These are phyloP conservation scores for Metellina segmentata DNA, from an alignment of 2,888 invertebrate genomes.

Conservation along the genomic window DNA sequence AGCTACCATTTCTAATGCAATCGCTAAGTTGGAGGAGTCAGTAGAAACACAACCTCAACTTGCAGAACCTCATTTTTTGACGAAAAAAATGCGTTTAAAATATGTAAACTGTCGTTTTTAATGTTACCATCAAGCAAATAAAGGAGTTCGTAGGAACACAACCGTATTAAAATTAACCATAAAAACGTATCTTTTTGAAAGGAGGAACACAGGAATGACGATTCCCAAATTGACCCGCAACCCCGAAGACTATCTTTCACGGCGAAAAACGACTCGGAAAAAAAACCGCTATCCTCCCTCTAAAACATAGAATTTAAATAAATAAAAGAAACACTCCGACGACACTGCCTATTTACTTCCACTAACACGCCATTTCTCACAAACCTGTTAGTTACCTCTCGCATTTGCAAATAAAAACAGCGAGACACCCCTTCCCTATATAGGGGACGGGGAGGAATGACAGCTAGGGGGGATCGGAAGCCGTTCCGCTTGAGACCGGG, in stretches of 20 bases:
- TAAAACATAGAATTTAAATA: constrained; percentile 28
- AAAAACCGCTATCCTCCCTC: not conserved
- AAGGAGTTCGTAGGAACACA: not conserved
- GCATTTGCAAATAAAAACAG: constrained; percentile 75
- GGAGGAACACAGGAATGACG: constrained; percentile 3
- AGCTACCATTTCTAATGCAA: no score
- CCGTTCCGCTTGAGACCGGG: constrained; percentile 16
- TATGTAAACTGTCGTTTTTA: no score
- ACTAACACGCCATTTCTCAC: constrained; percentile 43
- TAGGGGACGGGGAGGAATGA: constrained; percentile 12
- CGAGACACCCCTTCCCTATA: constrained; percentile 23
- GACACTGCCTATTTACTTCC: constrained; percentile 45
- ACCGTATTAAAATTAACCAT: not conserved
- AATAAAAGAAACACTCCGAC: constrained; percentile 34
- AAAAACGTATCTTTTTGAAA: not conserved
- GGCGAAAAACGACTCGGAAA: not conserved
- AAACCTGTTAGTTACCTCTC: constrained; percentile 65
- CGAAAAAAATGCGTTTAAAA: no score
- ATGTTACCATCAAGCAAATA: no score
- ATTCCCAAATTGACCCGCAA: constrained; percentile 11
- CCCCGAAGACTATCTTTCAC: constrained; percentile 26
- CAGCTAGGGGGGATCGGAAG: constrained; percentile 26
- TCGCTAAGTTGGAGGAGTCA: no score
- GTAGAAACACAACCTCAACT: no score
- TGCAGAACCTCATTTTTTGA: no score